phyloP scores from a whole-genome alignment of 2,888 invertebrate genomes.

The Melinaea marsaeus region DNA sequence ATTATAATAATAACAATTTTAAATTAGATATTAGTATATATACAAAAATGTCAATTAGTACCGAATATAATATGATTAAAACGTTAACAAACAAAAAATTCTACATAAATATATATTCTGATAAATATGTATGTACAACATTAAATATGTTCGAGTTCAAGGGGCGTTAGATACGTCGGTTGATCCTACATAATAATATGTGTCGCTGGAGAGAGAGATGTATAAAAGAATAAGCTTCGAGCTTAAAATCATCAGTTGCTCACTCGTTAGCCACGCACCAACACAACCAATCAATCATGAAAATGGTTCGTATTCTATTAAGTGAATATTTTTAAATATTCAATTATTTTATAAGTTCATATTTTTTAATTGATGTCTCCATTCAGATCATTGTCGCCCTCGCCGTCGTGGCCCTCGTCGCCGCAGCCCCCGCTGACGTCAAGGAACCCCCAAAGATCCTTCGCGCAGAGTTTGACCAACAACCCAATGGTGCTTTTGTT shows the following conservation, averaged over 20 bases:
- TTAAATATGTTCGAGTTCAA: not conserved
- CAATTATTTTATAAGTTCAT: too few species aligned
- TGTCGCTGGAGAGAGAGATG: constrained; percentile 54
- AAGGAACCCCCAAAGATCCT: constrained; percentile 42
- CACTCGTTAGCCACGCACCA: constrained; percentile 51
- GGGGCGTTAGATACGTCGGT: not conserved
- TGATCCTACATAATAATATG: not conserved
- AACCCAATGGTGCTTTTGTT: constrained; percentile 52
- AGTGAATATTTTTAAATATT: too few species aligned
- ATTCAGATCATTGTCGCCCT: constrained; percentile 50
- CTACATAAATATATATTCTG: not conserved
- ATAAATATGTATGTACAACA: not conserved
- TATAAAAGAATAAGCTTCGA: constrained; percentile 66
- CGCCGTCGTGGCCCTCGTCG: constrained; percentile 54
- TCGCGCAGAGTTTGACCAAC: constrained; percentile 42
- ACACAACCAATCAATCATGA: constrained; percentile 59
- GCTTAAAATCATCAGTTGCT: constrained; percentile 60
- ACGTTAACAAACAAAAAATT: not conserved
- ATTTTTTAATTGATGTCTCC: constrained; percentile 1
- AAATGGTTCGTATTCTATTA: constrained; percentile 54
- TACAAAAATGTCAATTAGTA: not conserved
- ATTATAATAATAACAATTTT: too few species aligned
- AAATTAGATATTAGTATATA: too few species aligned
- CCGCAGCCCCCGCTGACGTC: constrained; percentile 44
- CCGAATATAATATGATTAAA: not conserved